Evolutionary conservation across 2,888 invertebrate species (phyloP), one percentile per base, ranked within the genome.

Genomic region (Holacanthella duospinosa): DNA sequence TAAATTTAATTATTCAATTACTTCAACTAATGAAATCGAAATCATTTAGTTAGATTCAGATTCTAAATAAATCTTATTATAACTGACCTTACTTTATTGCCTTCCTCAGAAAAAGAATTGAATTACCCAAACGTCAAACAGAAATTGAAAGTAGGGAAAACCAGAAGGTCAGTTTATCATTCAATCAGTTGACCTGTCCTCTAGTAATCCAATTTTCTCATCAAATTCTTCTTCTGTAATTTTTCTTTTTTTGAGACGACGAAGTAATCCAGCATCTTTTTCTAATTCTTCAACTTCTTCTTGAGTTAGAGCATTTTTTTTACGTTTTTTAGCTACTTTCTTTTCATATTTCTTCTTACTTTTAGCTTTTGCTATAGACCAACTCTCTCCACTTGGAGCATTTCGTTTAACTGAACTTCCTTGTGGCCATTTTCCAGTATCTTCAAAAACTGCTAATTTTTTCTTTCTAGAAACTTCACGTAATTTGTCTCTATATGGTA

Each of bases 401-500:
- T 36, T 63, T 55, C 71, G 64, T 57, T 62, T 55, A 26, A 36
- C 25, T 0, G 85, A 85, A 75, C 84, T 81, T 79, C 84, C 82
- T 0, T 81, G 80, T 0, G 87, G 87, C 88, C 88, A 89, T 44
- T 81, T 79, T 1, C 91, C 93, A 0, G 88, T 89, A 74, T 84
- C 81, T 75, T 83, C 81, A 74, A 83, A 91, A 28, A 82, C 80
- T 64, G 83, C 80, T 57, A 92, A 78, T 77, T 90, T 91, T 73
- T 83, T 79, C 74, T 84, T 79, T 55, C 94, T 79, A 43, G 84
- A 82, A 25, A 81, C 80, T 77, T 95, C 94, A 72, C 86, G 83
- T 74, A 86, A 83, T 71, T 86, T 86, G 76, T 94, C 87, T 55
- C 81, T 85, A 74, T 92, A 95, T 0, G 85, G 80, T 71, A 96